Conservation (phyloP, 2,113 vertebrate genomes). For the Rhodinocichla rosea region DNA sequence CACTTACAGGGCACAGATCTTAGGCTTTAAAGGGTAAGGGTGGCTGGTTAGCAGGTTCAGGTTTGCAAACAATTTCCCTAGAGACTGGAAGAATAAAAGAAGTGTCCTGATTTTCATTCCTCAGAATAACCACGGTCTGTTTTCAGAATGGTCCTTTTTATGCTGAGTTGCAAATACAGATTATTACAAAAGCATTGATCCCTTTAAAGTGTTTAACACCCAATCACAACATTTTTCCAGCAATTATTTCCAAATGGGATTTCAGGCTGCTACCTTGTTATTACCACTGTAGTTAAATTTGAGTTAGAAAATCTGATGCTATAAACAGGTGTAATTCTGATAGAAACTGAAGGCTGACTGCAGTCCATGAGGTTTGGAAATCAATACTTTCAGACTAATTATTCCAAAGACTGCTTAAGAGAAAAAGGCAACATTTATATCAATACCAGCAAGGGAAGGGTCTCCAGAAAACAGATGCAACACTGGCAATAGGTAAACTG, state of each 20-base stretch:
- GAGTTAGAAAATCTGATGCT: background rate
- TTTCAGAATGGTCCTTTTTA: constrained; percentile 58
- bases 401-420: background rate
- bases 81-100: background rate
- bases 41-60: background rate
- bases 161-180: background rate
- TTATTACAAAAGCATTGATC: background rate
- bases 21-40: background rate
- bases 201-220: background rate
- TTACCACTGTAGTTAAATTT: background rate
- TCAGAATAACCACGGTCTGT: background rate
- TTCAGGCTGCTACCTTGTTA: background rate
- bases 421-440: background rate
- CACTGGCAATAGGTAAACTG: background rate
- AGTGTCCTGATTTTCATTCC: background rate
- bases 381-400: background rate
- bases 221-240: background rate
- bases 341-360: background rate
- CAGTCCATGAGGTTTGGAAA: background rate
- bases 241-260: background rate
- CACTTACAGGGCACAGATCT: background rate
- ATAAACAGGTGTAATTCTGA: background rate
- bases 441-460: background rate
- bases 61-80: background rate
- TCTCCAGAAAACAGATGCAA: background rate